Evolutionary conservation across 2,888 invertebrate genomes (phyloP), one percentile per base, ranked within the genome.

Genomic region (Melipona beecheii): DNA sequence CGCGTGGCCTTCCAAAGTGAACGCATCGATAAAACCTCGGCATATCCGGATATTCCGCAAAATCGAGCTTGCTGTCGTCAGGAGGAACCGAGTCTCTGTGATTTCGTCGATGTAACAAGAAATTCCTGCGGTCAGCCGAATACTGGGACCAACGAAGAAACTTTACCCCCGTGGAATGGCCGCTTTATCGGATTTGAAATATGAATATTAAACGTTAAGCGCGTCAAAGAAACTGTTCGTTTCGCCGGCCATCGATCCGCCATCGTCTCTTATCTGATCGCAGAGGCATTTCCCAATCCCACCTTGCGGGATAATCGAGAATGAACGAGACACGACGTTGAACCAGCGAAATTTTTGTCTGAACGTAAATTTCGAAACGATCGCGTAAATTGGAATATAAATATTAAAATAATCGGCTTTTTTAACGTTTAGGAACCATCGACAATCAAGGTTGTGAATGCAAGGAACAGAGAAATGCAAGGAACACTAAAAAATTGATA

Each of bases 41-140:
- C 52, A 66, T 83, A 83, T 52, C 72, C 69, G 73, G 84, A 81
- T 81, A 85, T 85, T 72, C 86, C 56, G 58, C 50, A 68, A 79
- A 86, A 88, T 75, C 73, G 69, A 52, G 66, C 62, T 73, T 36
- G 56, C 77, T 77, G 69, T 84, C 77, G 75, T 73, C 78, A 36
- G 49, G n/a, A 54, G 56, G 31, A 64, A 43, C 24, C 24, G 27
- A 21, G 50, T n/a, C 71, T 43, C 74, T 69, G 69, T 50, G 73
- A 66, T 83, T 84, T 71, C 78, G 27, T 27, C 75, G 74, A 27
- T 31, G 76, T 72, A 75, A 86, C 83, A 88, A 88, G 85, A 85
- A 86, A 88, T 85, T 76, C 75, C 81, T 50, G 56, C 49, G 86
- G 83, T 88, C 84, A 83, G 84, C 82, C 79, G 68, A 77, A 83